Conservation (phyloP, 2,113 vertebrate species). For the Phalacrocorax pelagicus region DNA sequence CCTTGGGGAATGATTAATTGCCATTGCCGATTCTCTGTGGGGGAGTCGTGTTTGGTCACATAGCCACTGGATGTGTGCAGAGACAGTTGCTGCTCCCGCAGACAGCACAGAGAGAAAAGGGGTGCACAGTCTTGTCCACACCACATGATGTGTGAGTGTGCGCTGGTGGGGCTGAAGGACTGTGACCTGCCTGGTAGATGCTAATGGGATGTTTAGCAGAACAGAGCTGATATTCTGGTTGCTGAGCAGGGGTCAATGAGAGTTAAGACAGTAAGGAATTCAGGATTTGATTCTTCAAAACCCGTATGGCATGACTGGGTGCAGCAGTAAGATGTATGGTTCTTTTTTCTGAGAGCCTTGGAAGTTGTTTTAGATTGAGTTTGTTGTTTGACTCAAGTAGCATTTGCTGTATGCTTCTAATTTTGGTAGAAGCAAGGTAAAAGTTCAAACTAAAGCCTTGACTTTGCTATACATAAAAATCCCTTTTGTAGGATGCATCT, state of each 20-base stretch:
- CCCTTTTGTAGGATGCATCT: background rate
- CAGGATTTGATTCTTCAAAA: background rate
- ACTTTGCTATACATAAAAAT: background rate
- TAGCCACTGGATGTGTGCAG: background rate
- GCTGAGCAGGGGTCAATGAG: background rate
- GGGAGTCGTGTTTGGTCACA: background rate
- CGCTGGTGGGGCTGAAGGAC: background rate
- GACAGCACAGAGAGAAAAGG: background rate
- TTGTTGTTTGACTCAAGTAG: background rate
- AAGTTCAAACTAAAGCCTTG: background rate
- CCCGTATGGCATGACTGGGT: background rate
- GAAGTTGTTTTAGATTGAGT: background rate
- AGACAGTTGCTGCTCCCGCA: background rate
- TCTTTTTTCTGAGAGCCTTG: background rate
- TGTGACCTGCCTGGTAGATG: background rate
- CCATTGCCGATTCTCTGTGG: background rate
- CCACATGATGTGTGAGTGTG: rapidly evolving
- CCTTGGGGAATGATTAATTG: background rate
- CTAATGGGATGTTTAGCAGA: background rate
- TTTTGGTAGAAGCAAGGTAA: background rate
- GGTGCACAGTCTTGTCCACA: background rate
- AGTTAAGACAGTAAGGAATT: background rate
- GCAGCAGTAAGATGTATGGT: background rate
- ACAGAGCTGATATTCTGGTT: background rate
- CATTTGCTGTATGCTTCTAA: background rate